Evolutionary conservation across 2,113 vertebrate species (phyloP).

Genomic region (Numida meleagris): DNA sequence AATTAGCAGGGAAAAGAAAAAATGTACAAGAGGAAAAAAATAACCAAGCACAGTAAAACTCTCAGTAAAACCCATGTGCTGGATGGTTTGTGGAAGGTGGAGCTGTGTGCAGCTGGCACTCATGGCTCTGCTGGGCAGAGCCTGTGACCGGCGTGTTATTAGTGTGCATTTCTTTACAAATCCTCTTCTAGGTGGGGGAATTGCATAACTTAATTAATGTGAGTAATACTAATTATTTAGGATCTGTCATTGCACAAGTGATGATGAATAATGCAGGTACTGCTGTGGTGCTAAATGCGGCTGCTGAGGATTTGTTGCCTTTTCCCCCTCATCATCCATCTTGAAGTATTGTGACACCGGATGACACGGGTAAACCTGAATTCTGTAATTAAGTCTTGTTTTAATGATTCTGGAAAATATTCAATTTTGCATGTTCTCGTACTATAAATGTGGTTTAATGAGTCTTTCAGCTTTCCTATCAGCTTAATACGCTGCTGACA

Average conservation of each 20-base stretch:
- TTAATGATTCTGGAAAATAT: neutral
- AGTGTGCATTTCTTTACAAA: neutral
- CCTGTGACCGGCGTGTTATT: neutral
- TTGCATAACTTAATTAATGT: slow-evolving; percentile 46
- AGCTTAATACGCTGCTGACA: neutral
- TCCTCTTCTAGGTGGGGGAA: neutral
- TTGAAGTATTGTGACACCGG: slow-evolving; percentile 61
- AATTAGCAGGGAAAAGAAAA: neutral
- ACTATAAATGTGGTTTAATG: neutral
- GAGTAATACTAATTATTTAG: slow-evolving; percentile 65
- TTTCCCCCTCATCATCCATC: neutral
- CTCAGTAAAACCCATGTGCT: neutral
- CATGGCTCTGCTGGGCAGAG: neutral
- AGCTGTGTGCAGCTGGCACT: neutral
- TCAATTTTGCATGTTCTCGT: neutral
- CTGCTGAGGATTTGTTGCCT: slow-evolving; percentile 10
- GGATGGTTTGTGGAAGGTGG: neutral
- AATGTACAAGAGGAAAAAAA: neutral
- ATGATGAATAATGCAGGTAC: slow-evolving; percentile 68
- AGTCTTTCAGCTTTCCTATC: neutral
- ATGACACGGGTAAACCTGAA: slow-evolving; percentile 13
- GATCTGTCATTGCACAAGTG: slow-evolving; percentile 43
- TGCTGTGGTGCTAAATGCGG: slow-evolving; percentile 13
- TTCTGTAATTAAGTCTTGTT: slow-evolving; percentile 51
- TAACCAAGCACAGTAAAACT: neutral